A percentile compares a stretch with the other conserved stretches of the same genome.
Evolutionary conservation across 2,797 vertebrate species (phyloP).

Genomic region (Anguilla megastoma): DNA sequence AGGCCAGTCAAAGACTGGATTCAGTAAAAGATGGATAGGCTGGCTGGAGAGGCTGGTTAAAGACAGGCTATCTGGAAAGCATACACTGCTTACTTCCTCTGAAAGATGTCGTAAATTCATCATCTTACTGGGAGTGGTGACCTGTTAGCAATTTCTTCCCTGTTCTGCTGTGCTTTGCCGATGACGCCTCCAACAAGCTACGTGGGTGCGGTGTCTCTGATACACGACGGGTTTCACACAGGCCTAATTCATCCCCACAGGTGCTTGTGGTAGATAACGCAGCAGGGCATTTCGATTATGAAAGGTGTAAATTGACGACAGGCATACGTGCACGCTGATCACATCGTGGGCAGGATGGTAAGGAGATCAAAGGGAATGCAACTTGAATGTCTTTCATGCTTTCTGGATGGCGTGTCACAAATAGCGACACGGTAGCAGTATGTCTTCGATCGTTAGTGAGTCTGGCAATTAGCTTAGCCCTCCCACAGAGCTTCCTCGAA

Average conservation of each 20-base stretch:
- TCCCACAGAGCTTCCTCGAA: not conserved
- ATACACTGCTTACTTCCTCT: not conserved
- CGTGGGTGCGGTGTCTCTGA: not conserved
- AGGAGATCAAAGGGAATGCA: not conserved
- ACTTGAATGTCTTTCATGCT: not conserved
- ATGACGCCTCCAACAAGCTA: not conserved
- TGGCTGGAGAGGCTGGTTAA: not conserved
- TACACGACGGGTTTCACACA: slow-evolving; percentile 38
- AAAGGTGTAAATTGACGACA: not conserved
- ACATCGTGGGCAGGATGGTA: not conserved
- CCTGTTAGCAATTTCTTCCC: not conserved
- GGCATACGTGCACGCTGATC: not conserved
- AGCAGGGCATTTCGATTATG: not conserved
- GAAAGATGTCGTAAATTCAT: not conserved
- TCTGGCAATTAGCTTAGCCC: not conserved
- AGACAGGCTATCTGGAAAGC: not conserved
- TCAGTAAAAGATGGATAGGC: not conserved
- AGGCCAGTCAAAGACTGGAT: not conserved
- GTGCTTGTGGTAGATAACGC: not conserved
- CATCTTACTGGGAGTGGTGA: not conserved
- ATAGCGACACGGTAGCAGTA: not conserved
- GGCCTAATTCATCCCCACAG: slow-evolving; percentile 14
- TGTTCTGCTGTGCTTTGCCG: not conserved
- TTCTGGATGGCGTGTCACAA: not conserved
- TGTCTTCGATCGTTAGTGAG: slow-evolving; percentile 3